Conservation (phyloP, 2,888 invertebrate genomes). For the Eupithecia inturbata region DNA sequence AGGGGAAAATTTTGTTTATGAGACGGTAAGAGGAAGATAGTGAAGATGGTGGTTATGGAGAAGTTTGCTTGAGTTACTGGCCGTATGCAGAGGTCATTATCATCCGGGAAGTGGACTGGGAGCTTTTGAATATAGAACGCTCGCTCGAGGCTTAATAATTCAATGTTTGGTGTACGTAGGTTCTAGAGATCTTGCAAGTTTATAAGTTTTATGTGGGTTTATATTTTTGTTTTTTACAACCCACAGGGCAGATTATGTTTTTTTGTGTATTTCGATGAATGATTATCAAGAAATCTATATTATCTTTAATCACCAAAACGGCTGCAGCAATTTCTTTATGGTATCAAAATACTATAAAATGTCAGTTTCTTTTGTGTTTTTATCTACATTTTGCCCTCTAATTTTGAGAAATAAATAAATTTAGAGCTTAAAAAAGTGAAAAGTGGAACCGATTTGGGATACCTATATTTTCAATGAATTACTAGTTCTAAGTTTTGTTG, state of each 20-base stretch:
- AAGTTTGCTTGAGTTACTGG: constrained; percentile 76
- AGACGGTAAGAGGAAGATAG: constrained; percentile 42
- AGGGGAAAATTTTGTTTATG: constrained; percentile 15
- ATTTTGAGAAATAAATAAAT: not conserved
- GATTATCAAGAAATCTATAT: not conserved
- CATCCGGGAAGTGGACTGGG: constrained; percentile 66
- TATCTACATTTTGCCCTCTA: not conserved
- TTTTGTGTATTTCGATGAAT: not conserved
- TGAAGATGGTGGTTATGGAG: constrained; percentile 57
- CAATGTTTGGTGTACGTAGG: constrained; percentile 57
- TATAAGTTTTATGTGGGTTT: not conserved
- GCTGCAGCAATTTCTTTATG: not conserved
- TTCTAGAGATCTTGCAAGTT: not conserved
- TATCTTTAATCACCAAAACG: not conserved
- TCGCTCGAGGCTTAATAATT: constrained; percentile 65
- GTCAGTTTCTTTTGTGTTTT: not conserved
- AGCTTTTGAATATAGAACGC: constrained; percentile 67
- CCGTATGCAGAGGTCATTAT: constrained; percentile 72
- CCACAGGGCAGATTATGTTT: too few relatives aligned
- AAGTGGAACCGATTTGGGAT: not conserved
- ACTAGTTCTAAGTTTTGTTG: too few relatives aligned
- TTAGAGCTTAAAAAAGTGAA: not conserved
- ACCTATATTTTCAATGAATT: not conserved
- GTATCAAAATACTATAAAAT: not conserved
- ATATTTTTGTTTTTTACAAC: not conserved